A percentile compares a stretch with the other conserved stretches of the same genome.
Conservation (phyloP, 2,888 invertebrate genomes). For the Lottia gigantea region DNA sequence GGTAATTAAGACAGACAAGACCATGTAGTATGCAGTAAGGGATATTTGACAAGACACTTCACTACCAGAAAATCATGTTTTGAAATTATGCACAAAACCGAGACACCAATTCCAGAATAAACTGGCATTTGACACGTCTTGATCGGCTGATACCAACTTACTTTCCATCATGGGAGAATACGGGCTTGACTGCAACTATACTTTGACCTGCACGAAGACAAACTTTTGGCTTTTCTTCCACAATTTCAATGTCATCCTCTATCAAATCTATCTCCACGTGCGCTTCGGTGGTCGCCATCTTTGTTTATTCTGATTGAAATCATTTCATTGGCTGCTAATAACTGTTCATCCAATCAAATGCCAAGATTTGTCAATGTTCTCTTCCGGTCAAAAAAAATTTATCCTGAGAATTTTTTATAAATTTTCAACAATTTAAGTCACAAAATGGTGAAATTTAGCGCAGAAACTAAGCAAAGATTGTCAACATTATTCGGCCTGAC, state of each 20-base stretch:
- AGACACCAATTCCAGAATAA: no score
- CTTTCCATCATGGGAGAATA: constrained; percentile 45
- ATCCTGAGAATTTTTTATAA: neutral
- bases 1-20: no score
- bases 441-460: constrained; percentile 17
- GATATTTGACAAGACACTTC: no score
- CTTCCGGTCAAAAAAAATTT: neutral
- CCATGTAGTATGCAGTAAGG: no score
- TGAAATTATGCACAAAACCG: no score
- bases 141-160: constrained; percentile 15
- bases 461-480: constrained; percentile 27
- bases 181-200: constrained; percentile 39
- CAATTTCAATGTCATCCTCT: constrained; percentile 26
- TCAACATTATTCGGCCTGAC: constrained; percentile 22
- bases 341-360: no score
- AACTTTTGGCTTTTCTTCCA: constrained; percentile 33
- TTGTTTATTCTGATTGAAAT: neutral
- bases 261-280: constrained; percentile 7
- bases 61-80: no score
- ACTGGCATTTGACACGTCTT: no score
- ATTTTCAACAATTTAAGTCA: neutral
- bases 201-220: constrained; percentile 42
- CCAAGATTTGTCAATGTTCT: no score
- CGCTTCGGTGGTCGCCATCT: constrained; percentile 39
- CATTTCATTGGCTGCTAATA: no score